Evolutionary conservation across 2,113 vertebrate genomes (phyloP).

Genomic region (Psittacara wagleri): DNA sequence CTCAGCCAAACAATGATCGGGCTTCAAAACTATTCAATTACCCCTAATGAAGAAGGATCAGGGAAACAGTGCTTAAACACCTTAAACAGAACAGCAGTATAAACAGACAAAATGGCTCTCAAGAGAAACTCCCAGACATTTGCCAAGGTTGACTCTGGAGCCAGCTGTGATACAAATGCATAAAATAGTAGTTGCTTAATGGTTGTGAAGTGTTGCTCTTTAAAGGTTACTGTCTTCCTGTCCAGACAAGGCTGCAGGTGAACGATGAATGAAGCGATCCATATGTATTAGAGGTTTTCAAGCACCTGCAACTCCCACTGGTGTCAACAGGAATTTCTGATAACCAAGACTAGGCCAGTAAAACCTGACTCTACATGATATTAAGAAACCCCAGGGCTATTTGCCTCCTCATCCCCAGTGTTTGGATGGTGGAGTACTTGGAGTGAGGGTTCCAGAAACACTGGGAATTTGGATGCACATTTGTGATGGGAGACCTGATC

Average conservation of each 20-base stretch:
- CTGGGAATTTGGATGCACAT: neutral
- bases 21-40: conserved; percentile 55
- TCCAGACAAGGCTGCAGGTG: conserved; percentile 43
- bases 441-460: neutral
- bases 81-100: conserved; percentile 47
- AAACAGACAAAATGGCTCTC: conserved; percentile 57
- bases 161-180: conserved; percentile 55
- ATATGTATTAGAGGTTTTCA: neutral
- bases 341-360: neutral
- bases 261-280: conserved; percentile 14
- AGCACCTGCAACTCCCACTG: conserved; percentile 39
- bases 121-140: conserved; percentile 55
- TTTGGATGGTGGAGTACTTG: neutral
- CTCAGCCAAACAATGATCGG: conserved; percentile 10
- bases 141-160: conserved; percentile 56
- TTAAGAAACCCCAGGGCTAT: neutral
- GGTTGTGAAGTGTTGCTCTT: conserved; percentile 56
- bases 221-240: conserved; percentile 62
- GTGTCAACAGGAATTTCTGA: conserved; percentile 19
- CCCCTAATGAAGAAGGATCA: conserved; percentile 49
- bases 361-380: neutral
- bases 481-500: neutral
- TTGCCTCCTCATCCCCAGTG: neutral
- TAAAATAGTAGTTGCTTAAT: conserved; percentile 60
- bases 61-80: conserved; percentile 54